Evolutionary conservation across 64 coral and sea anemone species (phyloP).

Genomic region (Orbicella faveolata): DNA sequence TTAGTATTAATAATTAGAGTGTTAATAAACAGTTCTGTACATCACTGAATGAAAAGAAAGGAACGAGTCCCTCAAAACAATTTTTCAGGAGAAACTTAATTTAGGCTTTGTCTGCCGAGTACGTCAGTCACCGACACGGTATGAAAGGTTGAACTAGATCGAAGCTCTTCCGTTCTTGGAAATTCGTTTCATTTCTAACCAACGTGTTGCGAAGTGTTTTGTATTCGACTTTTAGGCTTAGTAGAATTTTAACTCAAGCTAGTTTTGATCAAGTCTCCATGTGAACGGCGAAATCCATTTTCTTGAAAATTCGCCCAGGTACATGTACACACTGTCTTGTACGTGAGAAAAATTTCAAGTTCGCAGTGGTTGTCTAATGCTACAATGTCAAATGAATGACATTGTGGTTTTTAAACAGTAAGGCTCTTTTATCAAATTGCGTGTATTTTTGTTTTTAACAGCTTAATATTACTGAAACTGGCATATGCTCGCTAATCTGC

Average conservation of each 20-base stretch:
- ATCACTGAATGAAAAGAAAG: no score
- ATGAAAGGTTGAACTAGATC: no score
- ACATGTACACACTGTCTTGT: background rate
- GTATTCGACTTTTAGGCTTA: no score
- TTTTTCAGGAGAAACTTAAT: no score
- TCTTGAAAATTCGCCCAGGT: background rate
- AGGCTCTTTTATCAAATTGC: background rate
- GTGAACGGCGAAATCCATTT: background rate
- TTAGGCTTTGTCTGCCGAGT: no score
- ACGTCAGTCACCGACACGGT: no score
- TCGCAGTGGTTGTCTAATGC: background rate
- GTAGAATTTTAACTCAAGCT: no score
- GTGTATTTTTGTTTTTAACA: background rate
- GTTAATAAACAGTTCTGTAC: no score
- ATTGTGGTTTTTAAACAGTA: background rate
- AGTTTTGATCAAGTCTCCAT: background rate
- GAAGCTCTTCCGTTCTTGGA: background rate
- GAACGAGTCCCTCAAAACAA: no score
- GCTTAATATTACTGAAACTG: background rate
- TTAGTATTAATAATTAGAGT: no score
- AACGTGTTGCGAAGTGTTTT: no score
- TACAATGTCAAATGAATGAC: background rate
- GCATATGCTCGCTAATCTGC: background rate
- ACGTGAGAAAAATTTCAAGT: constrained; percentile 8
- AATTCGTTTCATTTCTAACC: no score